These are phyloP conservation scores for Nycticebus coucang DNA, from an alignment of 2,113 vertebrate genomes.

Conservation along the genomic window DNA sequence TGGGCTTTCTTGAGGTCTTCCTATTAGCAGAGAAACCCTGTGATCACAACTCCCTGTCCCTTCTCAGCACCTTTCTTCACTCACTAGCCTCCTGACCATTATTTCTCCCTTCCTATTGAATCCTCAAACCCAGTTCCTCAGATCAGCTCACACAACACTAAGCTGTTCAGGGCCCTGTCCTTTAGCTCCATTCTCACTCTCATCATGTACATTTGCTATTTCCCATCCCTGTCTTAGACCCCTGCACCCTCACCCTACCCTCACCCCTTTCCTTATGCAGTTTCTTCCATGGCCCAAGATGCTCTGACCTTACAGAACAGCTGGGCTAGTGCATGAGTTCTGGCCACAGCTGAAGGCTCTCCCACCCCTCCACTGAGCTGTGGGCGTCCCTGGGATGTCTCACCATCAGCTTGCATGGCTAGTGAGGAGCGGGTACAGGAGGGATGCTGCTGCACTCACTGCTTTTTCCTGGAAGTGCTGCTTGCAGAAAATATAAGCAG, in stretches of 20 bases:
- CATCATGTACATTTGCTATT: background rate
- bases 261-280: background rate
- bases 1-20: background rate
- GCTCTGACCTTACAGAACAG: background rate
- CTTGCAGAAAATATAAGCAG: background rate
- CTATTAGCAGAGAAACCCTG: background rate
- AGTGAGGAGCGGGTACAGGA: background rate
- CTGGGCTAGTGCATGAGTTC: background rate
- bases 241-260: background rate
- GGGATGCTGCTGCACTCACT: background rate
- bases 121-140: background rate
- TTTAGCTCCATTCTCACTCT: background rate
- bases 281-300: background rate
- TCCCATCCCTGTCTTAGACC: background rate
- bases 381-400: background rate
- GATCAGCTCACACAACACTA: too few species aligned
- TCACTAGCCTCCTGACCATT: background rate
- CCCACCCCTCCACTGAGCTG: background rate
- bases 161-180: background rate
- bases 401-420: background rate
- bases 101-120: background rate
- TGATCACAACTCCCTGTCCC: background rate
- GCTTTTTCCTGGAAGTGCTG: background rate
- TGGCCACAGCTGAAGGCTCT: background rate
- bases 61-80: background rate